A percentile compares a stretch with the other conserved stretches of the same genome.
These are phyloP conservation scores for Egretta garzetta DNA, from an alignment of 2,113 vertebrate species.

Conservation along the genomic window DNA sequence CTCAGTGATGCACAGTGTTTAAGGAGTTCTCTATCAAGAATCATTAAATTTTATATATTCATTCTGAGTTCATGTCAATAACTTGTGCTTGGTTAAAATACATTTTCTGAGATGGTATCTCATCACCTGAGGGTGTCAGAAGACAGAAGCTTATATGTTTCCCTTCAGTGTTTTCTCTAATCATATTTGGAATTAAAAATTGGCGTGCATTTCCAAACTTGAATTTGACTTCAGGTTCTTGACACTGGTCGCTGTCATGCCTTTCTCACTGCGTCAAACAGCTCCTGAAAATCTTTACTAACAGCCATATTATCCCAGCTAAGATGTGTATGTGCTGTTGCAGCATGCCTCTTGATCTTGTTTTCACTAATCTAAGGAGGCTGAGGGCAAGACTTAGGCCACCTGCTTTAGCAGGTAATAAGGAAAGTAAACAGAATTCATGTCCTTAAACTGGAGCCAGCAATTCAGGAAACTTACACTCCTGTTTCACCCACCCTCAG, in stretches of 20 bases:
- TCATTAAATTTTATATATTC: neutral
- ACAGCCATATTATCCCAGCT: rapidly evolving
- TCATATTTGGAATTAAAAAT: neutral
- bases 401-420: neutral
- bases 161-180: rapidly evolving
- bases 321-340: neutral
- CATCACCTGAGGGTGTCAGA: neutral
- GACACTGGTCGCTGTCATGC: neutral
- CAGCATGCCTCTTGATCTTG: neutral
- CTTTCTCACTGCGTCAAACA: neutral
- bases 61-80: neutral
- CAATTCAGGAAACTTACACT: neutral
- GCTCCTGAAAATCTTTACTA: neutral
- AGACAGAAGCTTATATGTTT: neutral
- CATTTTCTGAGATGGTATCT: neutral
- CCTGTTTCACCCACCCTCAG: neutral
- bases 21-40: neutral
- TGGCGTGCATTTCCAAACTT: neutral
- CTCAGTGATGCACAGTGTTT: neutral
- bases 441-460: neutral
- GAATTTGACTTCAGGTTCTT: neutral
- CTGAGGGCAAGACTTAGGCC: neutral
- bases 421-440: neutral
- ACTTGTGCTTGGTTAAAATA: neutral
- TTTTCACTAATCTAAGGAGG: neutral